Percentiles rank a stretch among this genome's conserved stretches.
phyloP scores from a whole-genome alignment of 2,888 invertebrate genomes.

The Spilarctia lutea region DNA sequence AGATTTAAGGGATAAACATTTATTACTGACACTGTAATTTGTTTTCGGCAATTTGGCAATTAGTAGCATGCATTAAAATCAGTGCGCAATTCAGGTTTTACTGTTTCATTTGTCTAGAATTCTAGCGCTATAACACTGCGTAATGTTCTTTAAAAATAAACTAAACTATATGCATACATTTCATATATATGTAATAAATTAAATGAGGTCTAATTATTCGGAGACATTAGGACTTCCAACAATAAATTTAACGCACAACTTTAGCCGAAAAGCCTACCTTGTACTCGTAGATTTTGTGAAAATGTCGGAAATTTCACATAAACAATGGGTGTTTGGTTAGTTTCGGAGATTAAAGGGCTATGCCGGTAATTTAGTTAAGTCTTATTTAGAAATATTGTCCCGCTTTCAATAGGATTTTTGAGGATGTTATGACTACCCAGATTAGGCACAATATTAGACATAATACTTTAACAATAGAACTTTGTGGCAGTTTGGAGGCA shows the following conservation, averaged over 20 bases:
- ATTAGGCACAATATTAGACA: background rate
- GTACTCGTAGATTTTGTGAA: slow-evolving; percentile 12
- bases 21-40: slow-evolving; percentile 5
- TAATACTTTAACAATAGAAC: background rate
- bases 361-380: background rate
- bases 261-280: slow-evolving; percentile 31
- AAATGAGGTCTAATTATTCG: slow-evolving; percentile 41
- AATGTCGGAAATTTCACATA: slow-evolving; percentile 17
- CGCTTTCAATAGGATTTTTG: background rate
- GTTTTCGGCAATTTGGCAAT: background rate
- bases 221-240: slow-evolving; percentile 30
- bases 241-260: slow-evolving; percentile 44
- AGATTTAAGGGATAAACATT: background rate
- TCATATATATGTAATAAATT: slow-evolving; percentile 29
- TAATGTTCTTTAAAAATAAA: background rate
- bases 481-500: background rate
- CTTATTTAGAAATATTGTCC: background rate
- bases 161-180: background rate
- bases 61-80: background rate
- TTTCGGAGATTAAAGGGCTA: slow-evolving; percentile 12
- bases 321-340: slow-evolving; percentile 22
- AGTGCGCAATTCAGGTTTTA: background rate
- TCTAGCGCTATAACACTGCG: background rate
- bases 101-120: background rate
- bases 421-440: background rate